Evolutionary conservation across 2,113 vertebrate genomes (phyloP), one percentile per base, ranked within the genome.

Genomic region (Oreochromis spilurus): DNA sequence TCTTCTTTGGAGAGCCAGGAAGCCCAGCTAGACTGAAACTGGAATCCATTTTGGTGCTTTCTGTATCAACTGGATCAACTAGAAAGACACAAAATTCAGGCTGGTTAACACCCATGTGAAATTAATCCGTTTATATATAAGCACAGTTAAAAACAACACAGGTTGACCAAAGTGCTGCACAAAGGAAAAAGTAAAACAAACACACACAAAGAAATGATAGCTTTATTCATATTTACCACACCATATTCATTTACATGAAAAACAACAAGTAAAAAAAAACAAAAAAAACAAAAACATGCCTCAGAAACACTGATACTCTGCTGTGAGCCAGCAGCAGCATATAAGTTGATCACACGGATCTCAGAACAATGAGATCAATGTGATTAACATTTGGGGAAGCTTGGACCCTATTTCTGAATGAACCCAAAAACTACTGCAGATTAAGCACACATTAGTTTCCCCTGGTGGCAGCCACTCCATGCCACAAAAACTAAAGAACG

Each of bases 21-120:
- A 97, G 95, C 19, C 95, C 96, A 0, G 96, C 96, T 75, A 97
- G 92, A 78, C 96, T 96, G 79, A 98, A 98, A 94, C 97, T 97
- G 83, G 21, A 97, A 93, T 98, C 97, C 98, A 98, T 98, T 89
- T 96, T 97, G 84, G 96, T 97, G 92, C 97, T 98, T 90, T 99
- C 97, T 77, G 97, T 97, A 88, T 98, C 97, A 19, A 98, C 95
- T 1, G 97, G 97, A 86, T 98, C 97, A 94, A 97, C 98, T 98
- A 93, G 24, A 93, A 92, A 52, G 4, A 95, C 50, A 82, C 7
- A 78, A 6, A 78, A 7, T 26, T 48, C 40, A 75, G 38, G 13
- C 21, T 72, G 67, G 38, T 72, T 45, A 43, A 45, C 12, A 6
- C 12, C 12, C 65, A 72, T 26, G 65, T 72, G 12, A 67, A 67